These are phyloP conservation scores for Rhopalosiphum maidis DNA, from an alignment of 1,140 invertebrate genomes.

Conservation along the genomic window DNA sequence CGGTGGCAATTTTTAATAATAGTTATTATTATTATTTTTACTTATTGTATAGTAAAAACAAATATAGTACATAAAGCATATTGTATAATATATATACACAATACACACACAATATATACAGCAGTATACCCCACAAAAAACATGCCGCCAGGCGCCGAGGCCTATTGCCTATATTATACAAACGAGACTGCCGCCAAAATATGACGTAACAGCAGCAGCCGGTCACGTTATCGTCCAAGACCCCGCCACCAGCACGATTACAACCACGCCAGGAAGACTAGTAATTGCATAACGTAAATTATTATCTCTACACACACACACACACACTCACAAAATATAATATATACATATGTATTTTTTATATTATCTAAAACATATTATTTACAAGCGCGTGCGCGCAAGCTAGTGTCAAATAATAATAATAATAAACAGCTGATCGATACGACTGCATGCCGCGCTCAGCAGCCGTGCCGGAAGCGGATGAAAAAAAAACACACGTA, in stretches of 20 bases:
- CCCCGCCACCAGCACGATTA: neutral
- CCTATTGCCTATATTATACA: neutral
- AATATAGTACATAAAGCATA: neutral
- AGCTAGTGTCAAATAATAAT: neutral
- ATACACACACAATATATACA: too few relatives aligned
- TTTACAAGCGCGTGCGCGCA: neutral
- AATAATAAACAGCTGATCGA: conserved; percentile 53
- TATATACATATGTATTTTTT: neutral
- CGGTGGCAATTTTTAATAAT: neutral
- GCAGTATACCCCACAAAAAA: neutral
- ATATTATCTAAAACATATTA: conserved; percentile 4
- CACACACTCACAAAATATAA: neutral
- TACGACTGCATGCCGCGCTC: neutral
- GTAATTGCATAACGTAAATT: conserved; percentile 49
- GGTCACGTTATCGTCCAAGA: conserved; percentile 41
- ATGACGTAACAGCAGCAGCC: conserved; percentile 30
- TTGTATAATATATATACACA: too few relatives aligned
- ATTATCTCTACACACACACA: neutral
- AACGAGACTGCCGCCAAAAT: neutral
- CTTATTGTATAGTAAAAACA: too few relatives aligned
- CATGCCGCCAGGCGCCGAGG: neutral
- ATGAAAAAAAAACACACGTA: conserved; percentile 18
- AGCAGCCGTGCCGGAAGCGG: conserved; percentile 8
- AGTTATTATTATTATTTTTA: neutral
- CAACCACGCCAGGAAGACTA: neutral